Conservation (phyloP, 2,113 vertebrate genomes). For the Xiphias gladius region DNA sequence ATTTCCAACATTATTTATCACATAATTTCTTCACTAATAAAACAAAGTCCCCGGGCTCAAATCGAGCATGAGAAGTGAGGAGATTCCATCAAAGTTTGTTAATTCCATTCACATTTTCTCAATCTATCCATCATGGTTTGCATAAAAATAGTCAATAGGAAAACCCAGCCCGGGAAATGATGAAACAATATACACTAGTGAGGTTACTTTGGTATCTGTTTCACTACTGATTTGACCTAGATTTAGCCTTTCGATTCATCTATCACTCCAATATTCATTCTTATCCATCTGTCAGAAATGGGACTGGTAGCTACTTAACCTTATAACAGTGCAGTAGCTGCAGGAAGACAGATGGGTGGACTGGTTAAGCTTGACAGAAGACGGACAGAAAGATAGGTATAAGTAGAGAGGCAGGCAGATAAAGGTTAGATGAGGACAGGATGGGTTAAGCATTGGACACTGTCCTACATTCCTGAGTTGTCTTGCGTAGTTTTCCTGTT, state of each 20-base stretch:
- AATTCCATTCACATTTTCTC: background rate
- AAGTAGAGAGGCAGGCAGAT: conserved; percentile 1
- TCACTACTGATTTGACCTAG: background rate
- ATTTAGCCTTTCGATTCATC: conserved; percentile 5
- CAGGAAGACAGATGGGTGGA: conserved; percentile 21
- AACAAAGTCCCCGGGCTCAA: conserved; percentile 23
- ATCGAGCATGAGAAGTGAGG: conserved; percentile 17
- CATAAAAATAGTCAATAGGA: conserved; percentile 6
- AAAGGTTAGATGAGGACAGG: conserved; percentile 51
- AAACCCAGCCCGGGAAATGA: background rate
- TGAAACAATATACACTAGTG: conserved; percentile 1
- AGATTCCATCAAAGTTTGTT: conserved; percentile 29
- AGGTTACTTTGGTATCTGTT: background rate
- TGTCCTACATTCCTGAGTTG: conserved; percentile 45
- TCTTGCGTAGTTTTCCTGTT: conserved; percentile 46
- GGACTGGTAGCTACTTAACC: background rate
- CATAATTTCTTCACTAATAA: conserved; percentile 13
- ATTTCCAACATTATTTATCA: conserved; percentile 42
- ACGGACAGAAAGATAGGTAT: background rate
- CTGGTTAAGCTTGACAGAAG: conserved; percentile 2
- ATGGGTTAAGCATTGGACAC: conserved; percentile 19
- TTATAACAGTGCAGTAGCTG: background rate
- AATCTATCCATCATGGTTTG: conserved; percentile 43
- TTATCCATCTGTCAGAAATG: background rate
- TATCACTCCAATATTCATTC: background rate